Evolutionary conservation across 2,888 invertebrate species (phyloP).

Genomic region (Drosophila prolongata): DNA sequence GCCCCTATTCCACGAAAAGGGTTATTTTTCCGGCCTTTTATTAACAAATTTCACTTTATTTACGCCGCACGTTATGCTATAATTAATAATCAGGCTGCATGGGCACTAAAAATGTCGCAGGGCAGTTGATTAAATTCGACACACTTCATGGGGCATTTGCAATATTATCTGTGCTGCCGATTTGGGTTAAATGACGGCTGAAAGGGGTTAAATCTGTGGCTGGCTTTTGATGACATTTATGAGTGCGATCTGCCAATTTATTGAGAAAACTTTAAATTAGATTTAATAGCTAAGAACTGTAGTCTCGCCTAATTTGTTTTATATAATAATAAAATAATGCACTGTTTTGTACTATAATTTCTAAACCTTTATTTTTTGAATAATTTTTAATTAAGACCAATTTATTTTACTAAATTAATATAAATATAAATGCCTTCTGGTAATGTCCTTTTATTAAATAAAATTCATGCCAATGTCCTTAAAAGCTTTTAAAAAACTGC

Average conservation of each 20-base stretch:
- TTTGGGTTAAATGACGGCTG: conserved; percentile 63
- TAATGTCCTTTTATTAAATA: no score
- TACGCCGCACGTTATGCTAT: conserved; percentile 71
- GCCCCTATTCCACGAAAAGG: conserved; percentile 45
- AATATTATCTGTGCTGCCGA: conserved; percentile 33
- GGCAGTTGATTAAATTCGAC: conserved; percentile 73
- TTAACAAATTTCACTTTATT: conserved; percentile 77
- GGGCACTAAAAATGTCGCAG: conserved; percentile 48
- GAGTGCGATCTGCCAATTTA: conserved; percentile 9
- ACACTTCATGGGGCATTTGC: conserved; percentile 54
- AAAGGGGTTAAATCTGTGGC: conserved; percentile 52
- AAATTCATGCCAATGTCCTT: no score
- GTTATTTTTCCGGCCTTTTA: conserved; percentile 61
- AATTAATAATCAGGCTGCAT: conserved; percentile 64
- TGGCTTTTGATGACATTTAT: conserved; percentile 64
- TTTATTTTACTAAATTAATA: no score
- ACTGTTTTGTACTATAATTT: no score
- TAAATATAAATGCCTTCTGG: no score
- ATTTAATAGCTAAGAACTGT: no score
- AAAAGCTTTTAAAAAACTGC: no score
- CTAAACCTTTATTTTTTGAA: no score
- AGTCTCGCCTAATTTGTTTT: no score
- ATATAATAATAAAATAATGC: no score
- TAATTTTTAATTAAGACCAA: no score
- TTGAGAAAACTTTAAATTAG: no score